Evolutionary conservation across 2,888 invertebrate genomes (phyloP), one percentile per base, ranked within the genome.

Genomic region (Leucania comma): DNA sequence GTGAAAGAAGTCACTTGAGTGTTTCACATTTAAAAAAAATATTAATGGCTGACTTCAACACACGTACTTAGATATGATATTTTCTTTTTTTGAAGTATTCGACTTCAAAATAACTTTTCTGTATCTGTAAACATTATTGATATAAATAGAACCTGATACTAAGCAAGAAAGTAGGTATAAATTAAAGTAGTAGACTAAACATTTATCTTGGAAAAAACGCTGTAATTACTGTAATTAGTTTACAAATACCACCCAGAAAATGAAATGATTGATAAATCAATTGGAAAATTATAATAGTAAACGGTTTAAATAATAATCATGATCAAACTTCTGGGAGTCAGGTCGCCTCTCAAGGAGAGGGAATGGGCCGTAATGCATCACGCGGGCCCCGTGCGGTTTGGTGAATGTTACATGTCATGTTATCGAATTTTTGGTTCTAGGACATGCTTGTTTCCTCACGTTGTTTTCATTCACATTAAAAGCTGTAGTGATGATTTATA

Each of bases 151-250:
- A 32, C 10, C n/a, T 46, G n/a, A 26, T n/a, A 29, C 5, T n/a
- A 32, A 5, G n/a, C n/a, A 32, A 56, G 14, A n/a, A 56, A 3
- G 12, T 53, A 67, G 42, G 42, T 42, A 42, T 42, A 20, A 42
- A 42, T 20, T 42, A 42, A 29, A 60, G 26, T 17, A 42, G 46
- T 50, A 69, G 62, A 75, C 53, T 69, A 62, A 74, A 78, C 56
- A 78, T 32, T 26, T 20, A 29, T 53, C 57, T 26, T 12, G 0
- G 10, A 2, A 32, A 51, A 65, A 58, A n/a, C 3, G 17, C 22
- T 29, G 29, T 29, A 29, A 29, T 4, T 29, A 29, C 2, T 6
- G 20, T 61, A 38, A 53, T 20, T 29, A 60, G 60, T 56, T 64
- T n/a, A 71, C 14, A 61, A 59, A 54, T 12, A 48, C 26, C 8